Evolutionary conservation across 2,888 invertebrate genomes (phyloP).

Genomic region (Heliconius charithonia): DNA sequence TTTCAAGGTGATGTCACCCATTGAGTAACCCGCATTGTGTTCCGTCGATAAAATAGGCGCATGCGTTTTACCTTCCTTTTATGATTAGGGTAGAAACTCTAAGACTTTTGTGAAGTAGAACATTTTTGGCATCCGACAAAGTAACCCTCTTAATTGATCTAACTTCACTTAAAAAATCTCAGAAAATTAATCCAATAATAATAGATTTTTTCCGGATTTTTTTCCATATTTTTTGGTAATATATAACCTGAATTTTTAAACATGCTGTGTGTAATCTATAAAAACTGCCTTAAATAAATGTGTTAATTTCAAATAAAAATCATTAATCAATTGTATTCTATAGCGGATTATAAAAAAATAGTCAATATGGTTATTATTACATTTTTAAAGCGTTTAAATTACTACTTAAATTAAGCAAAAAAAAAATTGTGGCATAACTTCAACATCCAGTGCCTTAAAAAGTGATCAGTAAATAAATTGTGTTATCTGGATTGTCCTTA

Average conservation of each 20-base stretch:
- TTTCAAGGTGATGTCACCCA: constrained; percentile 59
- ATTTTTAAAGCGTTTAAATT: not conserved
- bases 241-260: not conserved
- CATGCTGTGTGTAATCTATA: not conserved
- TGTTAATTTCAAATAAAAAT: not conserved
- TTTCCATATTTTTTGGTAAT: not conserved
- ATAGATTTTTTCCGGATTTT: not conserved
- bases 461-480: constrained; percentile 45
- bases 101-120: constrained; percentile 40
- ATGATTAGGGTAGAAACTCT: constrained; percentile 37
- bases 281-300: not conserved
- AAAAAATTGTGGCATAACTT: too few relatives aligned
- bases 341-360: not conserved
- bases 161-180: not conserved
- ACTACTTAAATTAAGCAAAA: not conserved
- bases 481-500: constrained; percentile 35
- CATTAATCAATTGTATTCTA: not conserved
- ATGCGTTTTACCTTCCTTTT: constrained; percentile 43
- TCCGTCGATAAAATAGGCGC: constrained; percentile 57
- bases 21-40: constrained; percentile 58
- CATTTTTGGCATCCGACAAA: constrained; percentile 40
- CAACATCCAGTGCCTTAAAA: constrained; percentile 55
- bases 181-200: not conserved
- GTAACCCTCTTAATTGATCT: constrained; percentile 22
- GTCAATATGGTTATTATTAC: not conserved